These are phyloP conservation scores for Linnaemya tessellans DNA, from an alignment of 2,888 invertebrate genomes.

Conservation along the genomic window DNA sequence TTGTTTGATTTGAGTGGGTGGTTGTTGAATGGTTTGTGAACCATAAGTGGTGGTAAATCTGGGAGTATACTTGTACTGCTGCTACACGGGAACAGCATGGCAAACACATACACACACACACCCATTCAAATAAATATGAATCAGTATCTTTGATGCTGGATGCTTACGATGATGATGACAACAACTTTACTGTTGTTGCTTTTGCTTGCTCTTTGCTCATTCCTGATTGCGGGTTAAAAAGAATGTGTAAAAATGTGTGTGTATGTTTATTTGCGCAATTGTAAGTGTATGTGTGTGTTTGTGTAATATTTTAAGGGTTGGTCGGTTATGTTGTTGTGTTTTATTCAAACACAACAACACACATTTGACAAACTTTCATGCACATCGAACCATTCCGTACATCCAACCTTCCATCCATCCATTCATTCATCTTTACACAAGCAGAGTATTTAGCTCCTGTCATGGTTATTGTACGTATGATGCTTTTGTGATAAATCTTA, in stretches of 20 bases:
- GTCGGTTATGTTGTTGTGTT: slow-evolving; percentile 54
- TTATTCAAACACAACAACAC: slow-evolving; percentile 52
- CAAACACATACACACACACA: slow-evolving; percentile 24
- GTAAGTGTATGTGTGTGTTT: neutral
- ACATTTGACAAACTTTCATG: slow-evolving; percentile 4
- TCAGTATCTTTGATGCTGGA: slow-evolving; percentile 72
- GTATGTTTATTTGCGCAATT: neutral
- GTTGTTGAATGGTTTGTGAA: slow-evolving; percentile 59
- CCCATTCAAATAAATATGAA: slow-evolving; percentile 66
- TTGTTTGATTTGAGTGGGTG: slow-evolving; percentile 69
- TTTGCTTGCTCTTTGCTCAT: slow-evolving; percentile 70
- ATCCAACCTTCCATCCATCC: slow-evolving; percentile 22
- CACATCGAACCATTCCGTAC: slow-evolving; percentile 36
- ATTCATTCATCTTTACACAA: slow-evolving; percentile 3
- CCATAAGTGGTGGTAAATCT: slow-evolving; percentile 68
- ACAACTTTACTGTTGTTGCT: slow-evolving; percentile 68
- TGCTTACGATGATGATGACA: slow-evolving; percentile 71
- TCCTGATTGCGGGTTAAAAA: slow-evolving; percentile 70
- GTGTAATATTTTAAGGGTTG: slow-evolving; percentile 55
- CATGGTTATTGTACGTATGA: slow-evolving; percentile 74
- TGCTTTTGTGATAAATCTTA: slow-evolving; percentile 81
- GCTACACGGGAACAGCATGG: slow-evolving; percentile 1
- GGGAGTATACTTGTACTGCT: slow-evolving; percentile 55
- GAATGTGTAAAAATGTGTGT: slow-evolving; percentile 14
- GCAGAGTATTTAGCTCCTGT: slow-evolving; percentile 78